These are phyloP conservation scores for Dascillus cervinus DNA, from an alignment of 2,888 invertebrate genomes.

Conservation along the genomic window DNA sequence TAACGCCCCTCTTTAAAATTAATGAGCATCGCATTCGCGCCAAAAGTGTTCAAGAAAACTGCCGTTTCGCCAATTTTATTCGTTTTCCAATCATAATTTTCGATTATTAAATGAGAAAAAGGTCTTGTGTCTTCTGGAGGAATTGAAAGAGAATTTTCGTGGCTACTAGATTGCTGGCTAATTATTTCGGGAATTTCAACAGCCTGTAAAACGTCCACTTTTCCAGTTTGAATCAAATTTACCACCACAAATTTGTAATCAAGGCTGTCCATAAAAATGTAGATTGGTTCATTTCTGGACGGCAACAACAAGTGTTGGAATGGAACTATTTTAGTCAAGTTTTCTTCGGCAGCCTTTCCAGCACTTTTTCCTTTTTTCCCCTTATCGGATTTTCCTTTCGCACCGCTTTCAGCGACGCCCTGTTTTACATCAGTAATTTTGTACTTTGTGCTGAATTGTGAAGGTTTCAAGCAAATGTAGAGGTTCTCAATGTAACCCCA, in stretches of 20 bases:
- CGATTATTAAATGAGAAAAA: constrained; percentile 24
- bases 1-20: constrained; percentile 23
- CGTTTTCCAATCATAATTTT: constrained; percentile 30
- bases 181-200: constrained; percentile 7
- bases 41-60: constrained; percentile 26
- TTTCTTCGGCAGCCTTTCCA: constrained; percentile 5
- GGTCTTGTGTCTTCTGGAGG: constrained; percentile 8
- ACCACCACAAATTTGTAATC: constrained; percentile 30
- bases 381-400: constrained; percentile 10
- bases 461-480: constrained; percentile 31
- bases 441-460: constrained; percentile 24
- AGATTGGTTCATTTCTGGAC: constrained; percentile 32
- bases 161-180: neutral
- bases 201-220: constrained; percentile 12
- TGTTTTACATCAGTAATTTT: constrained; percentile 24
- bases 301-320: constrained; percentile 17
- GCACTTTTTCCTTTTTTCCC: constrained; percentile 10
- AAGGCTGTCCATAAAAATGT: constrained; percentile 32
- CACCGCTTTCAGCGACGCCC: constrained; percentile 5
- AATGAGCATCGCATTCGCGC: constrained; percentile 25
- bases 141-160: neutral
- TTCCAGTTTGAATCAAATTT: constrained; percentile 27
- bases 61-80: constrained; percentile 20
- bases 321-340: constrained; percentile 16
- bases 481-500: constrained; percentile 21